Evolutionary conservation across 2,113 vertebrate species (phyloP), one percentile per base, ranked within the genome.

Genomic region (Murina feae): DNA sequence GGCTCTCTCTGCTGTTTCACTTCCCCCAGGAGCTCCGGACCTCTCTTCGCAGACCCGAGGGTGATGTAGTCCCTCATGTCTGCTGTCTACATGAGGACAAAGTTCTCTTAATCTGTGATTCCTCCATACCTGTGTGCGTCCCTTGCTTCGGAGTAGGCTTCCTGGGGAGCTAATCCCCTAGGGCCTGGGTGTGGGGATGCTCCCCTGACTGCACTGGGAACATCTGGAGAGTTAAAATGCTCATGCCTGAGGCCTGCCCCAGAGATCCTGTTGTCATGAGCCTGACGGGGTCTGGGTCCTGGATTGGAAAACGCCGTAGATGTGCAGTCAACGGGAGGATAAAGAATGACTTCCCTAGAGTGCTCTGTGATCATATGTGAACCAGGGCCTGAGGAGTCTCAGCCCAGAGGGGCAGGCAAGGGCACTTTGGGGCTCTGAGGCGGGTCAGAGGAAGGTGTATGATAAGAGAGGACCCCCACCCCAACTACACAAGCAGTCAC

Each of bases 81-180:
- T 65, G 4, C 10, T 4, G 12, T 39, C 21, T 18, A 35, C 69
- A 44, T 18, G 63, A 55, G 11, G 25, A 18, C 17, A 16, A 23
- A n/a, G 16, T 9, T 10, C 8, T 0, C 1, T 1, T 4, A 28
- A 16, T 30, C 53, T 79, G 3, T 25, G 35, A 25, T 44, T 55
- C 49, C 60, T 25, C 58, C 17, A 53, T 4, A 47, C n/a, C 32
- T 47, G 23, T 42, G 8, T 13, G 4, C 16, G 1, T 18, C 9
- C 37, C 28, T 30, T 44, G 47, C 20, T 87, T 83, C 11, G 47
- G 42, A 16, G 35, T 30, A 18, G 68, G 83, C n/a, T 42, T 58
- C 69, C 44, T 47, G 72, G 35, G 74, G 94, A 89, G 32, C 13
- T 53, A n/a, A 47, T 53, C 30, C 89, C 37, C n/a, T 18, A 84